Percentiles rank a stretch among this genome's conserved stretches.
phyloP scores from a whole-genome alignment of 2,113 vertebrate genomes.

The Hirundichthys speculiger region DNA sequence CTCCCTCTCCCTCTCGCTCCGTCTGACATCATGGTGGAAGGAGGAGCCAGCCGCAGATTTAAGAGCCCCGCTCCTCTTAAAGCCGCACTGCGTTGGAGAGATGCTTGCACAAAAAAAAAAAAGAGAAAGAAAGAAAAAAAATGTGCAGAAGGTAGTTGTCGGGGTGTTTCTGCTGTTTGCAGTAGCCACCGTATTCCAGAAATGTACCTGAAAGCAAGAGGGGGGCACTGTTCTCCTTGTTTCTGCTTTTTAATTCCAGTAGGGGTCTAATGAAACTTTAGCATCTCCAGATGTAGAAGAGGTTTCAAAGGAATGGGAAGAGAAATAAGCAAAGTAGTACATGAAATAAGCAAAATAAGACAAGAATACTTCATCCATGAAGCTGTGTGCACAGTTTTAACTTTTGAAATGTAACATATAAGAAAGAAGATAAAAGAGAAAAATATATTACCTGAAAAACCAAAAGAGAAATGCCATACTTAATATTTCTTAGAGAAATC shows the following conservation, averaged over 20 bases:
- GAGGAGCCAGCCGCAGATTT: slow-evolving; percentile 77
- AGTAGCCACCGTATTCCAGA: slow-evolving; percentile 38
- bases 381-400: too few species aligned
- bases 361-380: too few species aligned
- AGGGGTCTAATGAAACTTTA: slow-evolving; percentile 27
- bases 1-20: slow-evolving; percentile 74
- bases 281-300: slow-evolving; percentile 30
- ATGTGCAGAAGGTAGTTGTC: slow-evolving; percentile 45
- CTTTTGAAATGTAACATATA: too few species aligned
- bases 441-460: too few species aligned
- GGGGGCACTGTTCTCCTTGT: slow-evolving; percentile 81
- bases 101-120: slow-evolving; percentile 43
- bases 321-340: not conserved
- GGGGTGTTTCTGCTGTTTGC: slow-evolving; percentile 45
- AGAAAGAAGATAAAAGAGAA: too few species aligned
- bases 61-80: slow-evolving; percentile 79
- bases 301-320: slow-evolving; percentile 6
- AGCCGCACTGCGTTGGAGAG: slow-evolving; percentile 81
- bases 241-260: slow-evolving; percentile 34
- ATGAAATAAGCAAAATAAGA: too few species aligned
- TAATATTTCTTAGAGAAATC: slow-evolving; percentile 7
- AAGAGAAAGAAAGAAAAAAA: too few species aligned
- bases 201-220: slow-evolving; percentile 71
- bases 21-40: slow-evolving; percentile 79
- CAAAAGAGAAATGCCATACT: too few species aligned